Evolutionary conservation across 2,888 invertebrate species (phyloP), one percentile per base, ranked within the genome.

Genomic region (Cryptocephalus moraei): DNA sequence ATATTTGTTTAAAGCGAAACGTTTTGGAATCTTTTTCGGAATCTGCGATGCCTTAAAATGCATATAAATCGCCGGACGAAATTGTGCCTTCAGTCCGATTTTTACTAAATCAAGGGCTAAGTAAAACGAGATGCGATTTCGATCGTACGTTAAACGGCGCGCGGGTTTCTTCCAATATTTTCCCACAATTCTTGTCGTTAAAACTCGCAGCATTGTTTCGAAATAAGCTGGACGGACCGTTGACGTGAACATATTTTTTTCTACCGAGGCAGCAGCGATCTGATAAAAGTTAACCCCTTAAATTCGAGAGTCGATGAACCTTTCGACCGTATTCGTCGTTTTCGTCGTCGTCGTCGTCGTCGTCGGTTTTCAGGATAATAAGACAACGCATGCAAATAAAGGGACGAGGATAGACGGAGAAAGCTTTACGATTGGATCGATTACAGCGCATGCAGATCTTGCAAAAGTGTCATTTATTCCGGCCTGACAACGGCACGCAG

Each of bases 241-340:
- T 66, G 66, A 66, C 67, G 36, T 12, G 36, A 36, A 36, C 36
- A 36, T 36, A 36, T 36, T 36, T 36, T 36, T 11, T 11, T 12
- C 12, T 12, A 36, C 36, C 36, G 36, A 36, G 12, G 12, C 22
- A 22, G 22, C 22, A 22, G 22, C 36, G 56, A 59, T 59, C 59
- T 57, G 59, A 65, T 64, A 63, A 61, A 61, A 58, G 58, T 58
- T 61, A 63, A 22, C 62, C 66, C 66, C 66, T 62, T 66, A 66
- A 65, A 66, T 66, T 65, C 61, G 59, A 53, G 45, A 62, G 65
- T 67, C 66, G 60, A 62, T 63, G 66, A 64, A 64, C 65, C 49
- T 57, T 44, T 43, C 39, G 41, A 41, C n/a, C n/a, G n/a, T n/a
- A n/a, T n/a, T n/a, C n/a, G n/a, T n/a, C n/a, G n/a, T n/a, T n/a